Evolutionary conservation across 1,140 invertebrate species (phyloP), one percentile per base, ranked within the genome.

Genomic region (Drosophila lacteicornis): DNA sequence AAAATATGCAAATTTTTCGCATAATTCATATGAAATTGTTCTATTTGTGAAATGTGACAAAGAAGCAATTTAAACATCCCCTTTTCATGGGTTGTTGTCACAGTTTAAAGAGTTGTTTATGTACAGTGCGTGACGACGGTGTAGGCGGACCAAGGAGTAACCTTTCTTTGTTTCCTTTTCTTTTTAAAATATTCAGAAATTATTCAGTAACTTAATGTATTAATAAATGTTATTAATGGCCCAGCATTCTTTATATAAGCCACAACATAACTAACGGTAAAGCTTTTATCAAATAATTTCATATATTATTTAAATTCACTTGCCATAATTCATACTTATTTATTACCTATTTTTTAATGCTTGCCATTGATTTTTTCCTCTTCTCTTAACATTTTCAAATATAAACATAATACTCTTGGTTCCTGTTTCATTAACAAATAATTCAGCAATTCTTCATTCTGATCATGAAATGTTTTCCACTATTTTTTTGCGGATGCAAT

Each of bases 1-100:
- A 58, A 83, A 84, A 88, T 80, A 87, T 87, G 84, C 84, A 87
- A 87, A 87, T 87, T 50, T 78, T 17, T 77, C 65, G 75, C 75
- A 78, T 78, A 87, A 73, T 74, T 87, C 77, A 78, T 82, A 56
- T 80, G 65, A 70, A 53, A 77, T 57, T 86, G 75, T 82, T 76
- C 76, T 79, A 80, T 87, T 87, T 87, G 80, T 83, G 67, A 76
- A 88, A 87, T 83, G 80, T 82, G 69, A 60, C 80, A 76, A 76
- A 66, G 42, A 67, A 55, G 30, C 43, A 62, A 66, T 88, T 73
- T 77, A 80, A 82, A 77, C 73, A 33, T 27, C 30, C 30, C 13
- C 67, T 73, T 71, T 45, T 73, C 70, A 60, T 45, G 17, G 38
- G 15, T 19, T 9, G 46, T 60, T 73, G 55, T 51, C 46, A 40